phyloP scores from a whole-genome alignment of 2,797 vertebrate genomes.

The Pangasius larnaudii region DNA sequence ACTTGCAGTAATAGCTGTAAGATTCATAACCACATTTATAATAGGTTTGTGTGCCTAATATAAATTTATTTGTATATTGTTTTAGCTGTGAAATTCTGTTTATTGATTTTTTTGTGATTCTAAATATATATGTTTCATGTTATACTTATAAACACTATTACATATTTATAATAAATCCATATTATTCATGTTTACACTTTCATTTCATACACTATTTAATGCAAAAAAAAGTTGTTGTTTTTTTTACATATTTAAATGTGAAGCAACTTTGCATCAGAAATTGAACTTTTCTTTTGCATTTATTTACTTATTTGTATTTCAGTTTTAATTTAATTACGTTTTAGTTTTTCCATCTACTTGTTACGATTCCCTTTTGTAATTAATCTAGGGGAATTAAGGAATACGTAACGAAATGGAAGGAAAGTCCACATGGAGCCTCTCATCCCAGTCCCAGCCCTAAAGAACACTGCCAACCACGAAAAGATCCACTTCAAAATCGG shows the following conservation, averaged over 20 bases:
- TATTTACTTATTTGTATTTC: not conserved
- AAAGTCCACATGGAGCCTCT: too few relatives aligned
- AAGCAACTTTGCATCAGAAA: not conserved
- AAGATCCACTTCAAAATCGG: too few relatives aligned
- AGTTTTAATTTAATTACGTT: not conserved
- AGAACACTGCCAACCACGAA: too few relatives aligned
- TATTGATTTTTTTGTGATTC: not conserved
- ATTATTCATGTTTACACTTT: not conserved
- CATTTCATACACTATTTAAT: too few relatives aligned
- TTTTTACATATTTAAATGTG: too few relatives aligned
- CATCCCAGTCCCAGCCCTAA: too few relatives aligned
- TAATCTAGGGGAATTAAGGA: too few relatives aligned
- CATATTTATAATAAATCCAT: not conserved
- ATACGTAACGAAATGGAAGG: too few relatives aligned
- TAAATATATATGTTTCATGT: not conserved
- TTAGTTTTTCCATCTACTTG: not conserved
- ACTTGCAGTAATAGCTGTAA: not conserved
- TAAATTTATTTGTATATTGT: not conserved
- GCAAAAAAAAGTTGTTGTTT: too few relatives aligned
- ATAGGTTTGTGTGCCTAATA: not conserved
- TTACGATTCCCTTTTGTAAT: too few relatives aligned
- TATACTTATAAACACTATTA: not conserved
- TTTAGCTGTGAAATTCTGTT: not conserved
- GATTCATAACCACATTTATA: not conserved
- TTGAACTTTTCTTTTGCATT: not conserved